Conservation (phyloP, 2,113 vertebrate species). For the Microtus pennsylvanicus region DNA sequence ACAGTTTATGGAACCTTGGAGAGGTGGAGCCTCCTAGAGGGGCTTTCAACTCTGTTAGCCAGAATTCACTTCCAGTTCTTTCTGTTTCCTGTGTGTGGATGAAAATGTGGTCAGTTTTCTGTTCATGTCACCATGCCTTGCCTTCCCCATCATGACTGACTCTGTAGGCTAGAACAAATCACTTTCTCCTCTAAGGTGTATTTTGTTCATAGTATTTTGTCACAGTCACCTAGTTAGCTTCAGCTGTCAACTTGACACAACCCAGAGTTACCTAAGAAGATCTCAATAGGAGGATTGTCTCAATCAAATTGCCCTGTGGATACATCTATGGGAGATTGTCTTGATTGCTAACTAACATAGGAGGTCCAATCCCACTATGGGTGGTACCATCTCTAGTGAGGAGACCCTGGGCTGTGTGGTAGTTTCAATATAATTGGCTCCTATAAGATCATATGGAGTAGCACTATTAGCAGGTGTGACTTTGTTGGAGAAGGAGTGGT, state of each 20-base stretch:
- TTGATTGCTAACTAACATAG: background rate
- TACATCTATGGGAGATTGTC: background rate
- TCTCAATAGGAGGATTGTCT: background rate
- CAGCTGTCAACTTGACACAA: background rate
- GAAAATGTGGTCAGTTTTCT: background rate
- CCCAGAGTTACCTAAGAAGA: background rate
- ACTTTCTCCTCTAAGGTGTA: background rate
- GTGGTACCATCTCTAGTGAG: background rate
- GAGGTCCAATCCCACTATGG: background rate
- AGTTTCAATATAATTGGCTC: background rate
- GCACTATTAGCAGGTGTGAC: background rate
- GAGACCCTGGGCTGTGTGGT: background rate
- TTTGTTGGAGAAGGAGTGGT: background rate
- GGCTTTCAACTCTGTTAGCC: background rate
- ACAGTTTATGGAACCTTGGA: background rate
- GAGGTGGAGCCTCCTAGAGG: background rate
- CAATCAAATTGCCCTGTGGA: background rate
- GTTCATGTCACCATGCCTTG: background rate
- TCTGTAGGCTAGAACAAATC: background rate
- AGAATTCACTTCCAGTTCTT: background rate
- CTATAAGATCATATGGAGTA: background rate
- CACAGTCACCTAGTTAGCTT: background rate
- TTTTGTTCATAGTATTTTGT: background rate
- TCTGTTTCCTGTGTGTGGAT: background rate
- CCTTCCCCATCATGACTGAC: background rate